Evolutionary conservation across 2,888 invertebrate genomes (phyloP).

Genomic region (Pollenia griseotomentosa): DNA sequence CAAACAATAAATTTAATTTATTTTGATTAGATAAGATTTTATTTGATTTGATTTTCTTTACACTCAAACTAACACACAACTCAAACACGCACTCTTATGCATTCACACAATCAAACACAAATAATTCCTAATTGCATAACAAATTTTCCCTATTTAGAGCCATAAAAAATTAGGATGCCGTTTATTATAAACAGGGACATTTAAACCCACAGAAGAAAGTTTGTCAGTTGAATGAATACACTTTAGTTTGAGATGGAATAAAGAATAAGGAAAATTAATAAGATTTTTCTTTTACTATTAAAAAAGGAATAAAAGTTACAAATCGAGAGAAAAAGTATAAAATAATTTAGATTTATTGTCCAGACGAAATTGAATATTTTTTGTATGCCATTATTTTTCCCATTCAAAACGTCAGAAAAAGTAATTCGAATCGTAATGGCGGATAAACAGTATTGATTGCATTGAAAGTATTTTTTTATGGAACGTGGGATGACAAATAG

Average conservation of each 20-base stretch:
- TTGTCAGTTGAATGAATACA: background rate
- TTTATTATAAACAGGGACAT: background rate
- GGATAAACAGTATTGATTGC: conserved; percentile 31
- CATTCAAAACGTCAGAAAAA: conserved; percentile 15
- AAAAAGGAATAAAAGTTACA: conserved; percentile 16
- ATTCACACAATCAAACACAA: conserved; percentile 20
- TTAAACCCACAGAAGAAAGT: background rate
- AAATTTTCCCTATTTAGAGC: conserved; percentile 61
- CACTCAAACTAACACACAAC: background rate
- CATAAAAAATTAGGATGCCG: conserved; percentile 37
- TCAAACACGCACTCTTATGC: conserved; percentile 1
- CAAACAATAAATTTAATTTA: conserved; percentile 55
- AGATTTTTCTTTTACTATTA: conserved; percentile 16
- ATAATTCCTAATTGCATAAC: conserved; percentile 61
- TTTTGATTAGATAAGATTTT: conserved; percentile 54
- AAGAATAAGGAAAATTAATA: background rate
- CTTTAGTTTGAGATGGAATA: no score
- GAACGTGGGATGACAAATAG: background rate
- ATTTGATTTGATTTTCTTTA: conserved; percentile 50
- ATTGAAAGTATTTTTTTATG: background rate
- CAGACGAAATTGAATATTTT: conserved; percentile 16
- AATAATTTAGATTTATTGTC: conserved; percentile 65
- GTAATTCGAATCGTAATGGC: conserved; percentile 14
- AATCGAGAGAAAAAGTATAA: conserved; percentile 20
- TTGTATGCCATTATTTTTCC: conserved; percentile 25